Percentiles rank a stretch among this genome's conserved stretches.
Conservation (phyloP, 2,797 vertebrate species). For the Gorsachius magnificus region DNA sequence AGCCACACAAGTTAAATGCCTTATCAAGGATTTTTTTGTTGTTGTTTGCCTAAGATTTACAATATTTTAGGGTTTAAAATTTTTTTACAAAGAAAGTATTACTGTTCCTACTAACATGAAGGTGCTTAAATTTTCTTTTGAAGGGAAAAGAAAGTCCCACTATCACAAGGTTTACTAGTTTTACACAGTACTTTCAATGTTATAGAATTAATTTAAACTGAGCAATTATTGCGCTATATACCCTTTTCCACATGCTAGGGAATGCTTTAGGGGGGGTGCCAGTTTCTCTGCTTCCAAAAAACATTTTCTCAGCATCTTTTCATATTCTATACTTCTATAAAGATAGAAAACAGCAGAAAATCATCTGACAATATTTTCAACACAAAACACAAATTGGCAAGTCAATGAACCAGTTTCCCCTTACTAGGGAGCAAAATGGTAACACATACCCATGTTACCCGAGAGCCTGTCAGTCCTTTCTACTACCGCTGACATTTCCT, state of each 20-base stretch:
- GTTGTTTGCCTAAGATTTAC: neutral
- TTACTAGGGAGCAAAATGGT: neutral
- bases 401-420: neutral
- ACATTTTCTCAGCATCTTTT: neutral
- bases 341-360: neutral
- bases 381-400: neutral
- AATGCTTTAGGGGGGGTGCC: neutral
- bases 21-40: neutral
- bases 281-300: neutral
- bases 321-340: neutral
- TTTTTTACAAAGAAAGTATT: neutral
- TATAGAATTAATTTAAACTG: neutral
- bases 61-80: neutral
- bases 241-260: neutral
- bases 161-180: neutral
- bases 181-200: neutral
- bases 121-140: neutral
- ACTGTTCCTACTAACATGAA: neutral
- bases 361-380: neutral
- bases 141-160: neutral
- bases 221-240: neutral
- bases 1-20: neutral
- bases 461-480: neutral
- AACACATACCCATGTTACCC: fast-evolving
- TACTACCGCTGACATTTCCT: neutral